A percentile compares a stretch with the other conserved stretches of the same genome.
Conservation (phyloP, 2,888 invertebrate species). For the Tinea pellionella region DNA sequence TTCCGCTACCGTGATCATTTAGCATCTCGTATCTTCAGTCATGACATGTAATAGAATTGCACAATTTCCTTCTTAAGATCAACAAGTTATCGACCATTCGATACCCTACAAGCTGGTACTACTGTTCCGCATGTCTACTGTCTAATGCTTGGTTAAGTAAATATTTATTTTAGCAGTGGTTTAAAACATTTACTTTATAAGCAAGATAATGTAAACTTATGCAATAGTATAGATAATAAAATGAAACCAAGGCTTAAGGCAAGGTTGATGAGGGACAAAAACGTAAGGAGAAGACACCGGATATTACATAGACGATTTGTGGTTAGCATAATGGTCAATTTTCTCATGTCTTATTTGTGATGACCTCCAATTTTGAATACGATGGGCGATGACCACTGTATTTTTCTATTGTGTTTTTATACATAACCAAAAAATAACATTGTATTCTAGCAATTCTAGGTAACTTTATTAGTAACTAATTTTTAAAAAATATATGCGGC, state of each 20-base stretch:
- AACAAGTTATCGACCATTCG: slow-evolving; percentile 11
- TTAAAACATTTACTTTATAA: neutral
- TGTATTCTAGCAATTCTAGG: too few species aligned
- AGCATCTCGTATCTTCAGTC: slow-evolving; percentile 6
- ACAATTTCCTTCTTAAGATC: slow-evolving; percentile 35
- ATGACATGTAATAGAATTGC: slow-evolving; percentile 28
- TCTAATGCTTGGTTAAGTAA: neutral
- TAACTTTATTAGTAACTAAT: too few species aligned
- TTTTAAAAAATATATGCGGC: too few species aligned
- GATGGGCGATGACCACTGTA: neutral
- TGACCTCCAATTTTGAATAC: neutral
- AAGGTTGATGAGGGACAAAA: neutral
- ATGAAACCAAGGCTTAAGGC: neutral
- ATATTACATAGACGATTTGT: slow-evolving; percentile 5
- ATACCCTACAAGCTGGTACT: neutral
- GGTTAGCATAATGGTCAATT: neutral
- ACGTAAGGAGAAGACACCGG: neutral
- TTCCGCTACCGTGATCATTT: slow-evolving; percentile 7
- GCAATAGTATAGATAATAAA: neutral
- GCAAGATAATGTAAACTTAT: too few species aligned
- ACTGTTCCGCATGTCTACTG: neutral
- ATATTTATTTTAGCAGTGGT: neutral
- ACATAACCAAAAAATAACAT: too few species aligned
- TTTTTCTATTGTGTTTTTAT: neutral
- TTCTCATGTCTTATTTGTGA: neutral